These are phyloP conservation scores for Chauna torquata DNA, from an alignment of 2,113 vertebrate species.

Conservation along the genomic window DNA sequence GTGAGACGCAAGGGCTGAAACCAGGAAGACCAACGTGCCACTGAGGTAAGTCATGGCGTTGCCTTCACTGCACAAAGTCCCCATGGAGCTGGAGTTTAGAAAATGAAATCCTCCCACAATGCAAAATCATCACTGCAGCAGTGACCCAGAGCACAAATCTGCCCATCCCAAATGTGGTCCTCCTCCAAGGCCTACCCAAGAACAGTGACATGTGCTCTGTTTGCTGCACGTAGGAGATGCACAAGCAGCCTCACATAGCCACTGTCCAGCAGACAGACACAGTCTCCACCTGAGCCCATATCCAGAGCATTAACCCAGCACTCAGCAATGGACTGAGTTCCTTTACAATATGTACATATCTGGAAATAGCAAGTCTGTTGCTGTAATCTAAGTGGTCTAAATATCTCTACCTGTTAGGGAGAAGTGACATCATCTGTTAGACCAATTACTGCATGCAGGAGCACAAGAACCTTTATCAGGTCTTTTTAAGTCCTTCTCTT, in stretches of 20 bases:
- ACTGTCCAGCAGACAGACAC: not conserved
- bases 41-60: not conserved
- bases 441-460: not conserved
- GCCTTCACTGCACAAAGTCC: not conserved
- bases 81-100: not conserved
- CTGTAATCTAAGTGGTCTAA: not conserved
- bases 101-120: not conserved
- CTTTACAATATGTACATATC: not conserved
- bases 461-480: not conserved
- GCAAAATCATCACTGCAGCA: not conserved
- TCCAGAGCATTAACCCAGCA: not conserved
- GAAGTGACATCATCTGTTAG: not conserved
- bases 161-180: not conserved
- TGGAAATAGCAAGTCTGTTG: not conserved
- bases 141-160: not conserved
- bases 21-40: not conserved
- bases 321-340: not conserved
- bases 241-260: not conserved
- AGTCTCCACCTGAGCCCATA: not conserved
- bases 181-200: not conserved
- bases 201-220: rapidly evolving
- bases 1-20: not conserved
- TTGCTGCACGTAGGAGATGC: rapidly evolving
- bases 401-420: not conserved
- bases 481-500: not conserved